Evolutionary conservation across 2,888 invertebrate species (phyloP).

Genomic region (Proisotoma minuta): DNA sequence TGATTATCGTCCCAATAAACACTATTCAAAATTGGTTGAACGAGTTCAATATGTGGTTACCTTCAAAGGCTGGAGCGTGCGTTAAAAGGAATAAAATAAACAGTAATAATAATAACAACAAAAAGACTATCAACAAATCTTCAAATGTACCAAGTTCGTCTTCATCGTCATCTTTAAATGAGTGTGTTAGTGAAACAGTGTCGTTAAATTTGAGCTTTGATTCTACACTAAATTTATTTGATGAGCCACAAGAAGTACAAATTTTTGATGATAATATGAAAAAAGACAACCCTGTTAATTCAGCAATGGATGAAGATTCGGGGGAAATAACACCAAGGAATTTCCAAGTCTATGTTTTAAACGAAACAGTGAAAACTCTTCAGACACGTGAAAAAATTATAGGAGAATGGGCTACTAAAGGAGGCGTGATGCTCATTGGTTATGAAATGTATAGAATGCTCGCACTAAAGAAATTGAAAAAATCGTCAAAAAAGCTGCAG

Average conservation of each 20-base stretch:
- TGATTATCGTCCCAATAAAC: constrained; percentile 98
- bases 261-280: background rate
- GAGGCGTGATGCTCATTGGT: constrained; percentile 92
- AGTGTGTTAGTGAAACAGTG: constrained; percentile 7
- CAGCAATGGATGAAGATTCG: constrained; percentile 54
- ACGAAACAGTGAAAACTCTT: constrained; percentile 89
- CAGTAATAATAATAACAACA: background rate
- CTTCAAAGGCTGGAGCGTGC: constrained; percentile 52
- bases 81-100: constrained; percentile 1
- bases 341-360: constrained; percentile 83
- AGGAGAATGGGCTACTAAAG: constrained; percentile 75
- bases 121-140: background rate
- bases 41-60: constrained; percentile 97
- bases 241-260: background rate
- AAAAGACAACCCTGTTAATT: constrained; percentile 18
- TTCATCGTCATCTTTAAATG: background rate
- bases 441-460: constrained; percentile 93
- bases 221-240: constrained; percentile 8
- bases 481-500: constrained; percentile 55
- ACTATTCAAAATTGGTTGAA: constrained; percentile 96
- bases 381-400: constrained; percentile 76
- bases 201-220: constrained; percentile 13
- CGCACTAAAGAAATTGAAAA: constrained; percentile 69
- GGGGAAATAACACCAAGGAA: constrained; percentile 70
- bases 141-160: background rate